phyloP scores from a whole-genome alignment of 2,888 invertebrate species.

The Epirrhoe alternata region DNA sequence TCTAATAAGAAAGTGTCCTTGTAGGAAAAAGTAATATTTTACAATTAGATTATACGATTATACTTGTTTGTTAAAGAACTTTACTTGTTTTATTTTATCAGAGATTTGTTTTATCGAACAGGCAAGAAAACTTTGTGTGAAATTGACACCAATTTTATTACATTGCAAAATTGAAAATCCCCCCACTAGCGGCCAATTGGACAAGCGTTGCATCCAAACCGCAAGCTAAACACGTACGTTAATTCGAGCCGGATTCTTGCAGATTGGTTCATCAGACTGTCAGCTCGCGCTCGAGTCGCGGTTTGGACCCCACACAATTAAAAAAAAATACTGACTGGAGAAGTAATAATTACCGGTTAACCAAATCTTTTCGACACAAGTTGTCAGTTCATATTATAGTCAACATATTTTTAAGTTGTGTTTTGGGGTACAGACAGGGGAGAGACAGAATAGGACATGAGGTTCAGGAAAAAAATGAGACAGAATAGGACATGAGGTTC shows the following conservation, averaged over 20 bases:
- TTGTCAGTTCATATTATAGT: constrained; percentile 27
- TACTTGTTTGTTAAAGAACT: too few relatives aligned
- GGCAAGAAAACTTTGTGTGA: too few relatives aligned
- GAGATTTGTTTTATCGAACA: too few relatives aligned
- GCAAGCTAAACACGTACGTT: constrained; percentile 33
- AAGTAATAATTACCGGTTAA: constrained; percentile 23
- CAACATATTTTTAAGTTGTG: not conserved
- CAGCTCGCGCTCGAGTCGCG: constrained; percentile 11
- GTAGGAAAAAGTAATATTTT: too few relatives aligned
- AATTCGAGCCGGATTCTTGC: constrained; percentile 32
- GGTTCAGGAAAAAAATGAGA: too few relatives aligned
- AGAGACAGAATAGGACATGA: too few relatives aligned
- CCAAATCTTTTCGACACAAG: constrained; percentile 34
- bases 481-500: too few relatives aligned
- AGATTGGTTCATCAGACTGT: not conserved
- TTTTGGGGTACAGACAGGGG: too few relatives aligned
- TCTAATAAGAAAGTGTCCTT: not conserved
- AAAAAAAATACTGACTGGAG: too few relatives aligned
- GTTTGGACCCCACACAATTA: constrained; percentile 35
- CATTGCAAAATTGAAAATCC: not conserved
- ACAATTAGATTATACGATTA: too few relatives aligned
- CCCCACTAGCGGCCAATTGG: constrained; percentile 19
- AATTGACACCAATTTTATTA: not conserved
- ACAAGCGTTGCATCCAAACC: constrained; percentile 33
- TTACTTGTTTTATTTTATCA: too few relatives aligned